A percentile compares a stretch with the other conserved stretches of the same genome.
Conservation (phyloP, 2,888 invertebrate species). For the Lepidocyrtinus sp. region DNA sequence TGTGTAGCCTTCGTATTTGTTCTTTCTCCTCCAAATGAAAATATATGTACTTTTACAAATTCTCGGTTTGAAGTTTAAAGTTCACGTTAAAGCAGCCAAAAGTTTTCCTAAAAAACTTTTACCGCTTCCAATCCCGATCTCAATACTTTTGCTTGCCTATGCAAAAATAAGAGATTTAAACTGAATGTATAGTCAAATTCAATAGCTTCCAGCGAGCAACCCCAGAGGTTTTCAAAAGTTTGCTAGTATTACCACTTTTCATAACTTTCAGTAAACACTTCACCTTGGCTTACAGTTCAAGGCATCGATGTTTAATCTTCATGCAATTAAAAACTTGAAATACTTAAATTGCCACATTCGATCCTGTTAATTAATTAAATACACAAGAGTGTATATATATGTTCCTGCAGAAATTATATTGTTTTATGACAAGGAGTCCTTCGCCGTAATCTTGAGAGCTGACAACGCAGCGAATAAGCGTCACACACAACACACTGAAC, state of each 20-base stretch:
- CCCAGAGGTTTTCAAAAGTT: neutral
- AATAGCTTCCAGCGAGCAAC: neutral
- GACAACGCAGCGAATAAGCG: constrained; percentile 9
- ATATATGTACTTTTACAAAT: too few species aligned
- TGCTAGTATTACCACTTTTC: neutral
- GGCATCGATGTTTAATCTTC: neutral
- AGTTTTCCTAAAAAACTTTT: neutral
- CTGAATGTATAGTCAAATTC: neutral
- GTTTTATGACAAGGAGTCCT: constrained; percentile 11
- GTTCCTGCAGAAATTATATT: neutral
- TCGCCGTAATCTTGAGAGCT: constrained; percentile 15
- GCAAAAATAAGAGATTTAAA: constrained; percentile 33
- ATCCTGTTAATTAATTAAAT: neutral
- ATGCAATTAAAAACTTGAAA: neutral
- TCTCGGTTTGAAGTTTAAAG: neutral
- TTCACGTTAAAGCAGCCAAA: neutral
- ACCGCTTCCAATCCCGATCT: neutral
- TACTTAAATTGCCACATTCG: too few species aligned
- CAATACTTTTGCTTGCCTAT: constrained; percentile 30
- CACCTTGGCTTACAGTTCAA: constrained; percentile 14
- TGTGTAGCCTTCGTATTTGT: neutral
- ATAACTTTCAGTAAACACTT: too few species aligned
- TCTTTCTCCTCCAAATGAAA: too few species aligned
- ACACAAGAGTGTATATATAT: neutral
- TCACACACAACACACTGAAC: constrained; percentile 18